These are phyloP conservation scores for Maccullochella peelii DNA, from an alignment of 2,113 vertebrate species.

Conservation along the genomic window DNA sequence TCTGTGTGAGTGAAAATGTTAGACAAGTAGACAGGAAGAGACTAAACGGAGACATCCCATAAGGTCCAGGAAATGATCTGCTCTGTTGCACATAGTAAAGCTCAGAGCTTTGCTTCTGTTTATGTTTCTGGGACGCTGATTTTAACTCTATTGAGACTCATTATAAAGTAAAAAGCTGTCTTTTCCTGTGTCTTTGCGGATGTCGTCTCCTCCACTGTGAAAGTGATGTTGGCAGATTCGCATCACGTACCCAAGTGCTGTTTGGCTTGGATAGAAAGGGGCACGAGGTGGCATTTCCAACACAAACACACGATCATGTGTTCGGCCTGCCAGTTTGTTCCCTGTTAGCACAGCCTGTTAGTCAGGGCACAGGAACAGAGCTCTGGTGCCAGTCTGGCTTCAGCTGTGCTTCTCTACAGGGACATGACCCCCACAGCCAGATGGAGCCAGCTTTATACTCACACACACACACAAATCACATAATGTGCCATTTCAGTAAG, in stretches of 20 bases:
- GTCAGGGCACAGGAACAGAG: conserved; percentile 63
- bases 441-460: conserved; percentile 61
- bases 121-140: conserved; percentile 65
- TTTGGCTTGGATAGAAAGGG: conserved; percentile 67
- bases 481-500: conserved; percentile 53
- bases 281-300: conserved; percentile 73
- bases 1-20: conserved; percentile 8
- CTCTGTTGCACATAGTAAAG: conserved; percentile 34
- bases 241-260: conserved; percentile 51
- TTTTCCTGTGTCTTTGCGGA: conserved; percentile 19
- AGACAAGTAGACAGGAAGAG: conserved; percentile 1
- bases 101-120: conserved; percentile 51
- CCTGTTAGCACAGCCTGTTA: conserved; percentile 79
- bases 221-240: conserved; percentile 54
- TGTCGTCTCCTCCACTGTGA: conserved; percentile 46
- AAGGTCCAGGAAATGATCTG: conserved; percentile 39
- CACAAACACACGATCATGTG: conserved; percentile 73
- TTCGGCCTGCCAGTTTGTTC: conserved; percentile 55
- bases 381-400: conserved; percentile 67
- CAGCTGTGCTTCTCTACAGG: conserved; percentile 61
- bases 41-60: conserved; percentile 43
- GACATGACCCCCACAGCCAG: conserved; percentile 71
- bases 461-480: conserved; percentile 37
- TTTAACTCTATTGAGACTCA: conserved; percentile 78
- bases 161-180: conserved; percentile 64